A percentile compares a stretch with the other conserved stretches of the same genome.
phyloP scores from a whole-genome alignment of 2,797 vertebrate species.

The Epinephelus malabaricus region DNA sequence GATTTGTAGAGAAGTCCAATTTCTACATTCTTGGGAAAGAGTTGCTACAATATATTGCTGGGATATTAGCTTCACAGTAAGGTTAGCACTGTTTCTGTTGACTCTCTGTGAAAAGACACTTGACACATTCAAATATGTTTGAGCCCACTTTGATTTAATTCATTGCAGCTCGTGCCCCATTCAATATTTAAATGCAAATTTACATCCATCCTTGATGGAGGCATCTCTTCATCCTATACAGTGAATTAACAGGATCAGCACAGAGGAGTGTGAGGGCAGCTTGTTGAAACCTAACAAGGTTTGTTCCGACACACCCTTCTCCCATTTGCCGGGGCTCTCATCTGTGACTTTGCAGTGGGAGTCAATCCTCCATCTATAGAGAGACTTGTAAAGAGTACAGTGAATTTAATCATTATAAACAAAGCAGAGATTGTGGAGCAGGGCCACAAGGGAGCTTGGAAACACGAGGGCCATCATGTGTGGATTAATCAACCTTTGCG shows the following conservation, averaged over 20 bases:
- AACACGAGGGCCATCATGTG: slow-evolving; percentile 46
- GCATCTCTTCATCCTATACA: not conserved
- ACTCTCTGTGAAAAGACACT: not conserved
- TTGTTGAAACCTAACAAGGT: slow-evolving; percentile 28
- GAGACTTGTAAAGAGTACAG: slow-evolving; percentile 50
- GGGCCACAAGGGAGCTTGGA: slow-evolving; percentile 28
- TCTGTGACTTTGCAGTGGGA: slow-evolving; percentile 43
- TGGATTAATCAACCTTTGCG: slow-evolving; percentile 72
- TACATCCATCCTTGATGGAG: not conserved
- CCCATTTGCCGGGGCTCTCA: slow-evolving; percentile 17
- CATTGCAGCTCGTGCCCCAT: not conserved
- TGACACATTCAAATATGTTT: not conserved
- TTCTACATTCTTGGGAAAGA: not conserved
- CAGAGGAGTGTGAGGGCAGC: not conserved
- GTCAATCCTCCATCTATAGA: slow-evolving; percentile 40
- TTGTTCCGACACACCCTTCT: slow-evolving; percentile 16
- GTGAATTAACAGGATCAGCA: slow-evolving; percentile 33
- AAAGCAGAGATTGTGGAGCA: slow-evolving; percentile 40
- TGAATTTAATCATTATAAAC: slow-evolving; percentile 70
- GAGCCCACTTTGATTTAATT: slow-evolving; percentile 1
- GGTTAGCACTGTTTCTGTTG: not conserved
- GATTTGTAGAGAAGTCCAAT: not conserved
- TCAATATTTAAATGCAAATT: slow-evolving; percentile 3
- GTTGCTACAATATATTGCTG: not conserved
- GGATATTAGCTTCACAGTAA: not conserved